Evolutionary conservation across 2,113 vertebrate species (phyloP).

Genomic region (cat (Felis catus)): F.catus_Fca126_mat1.0 CM031414.1:116637001-116637500

Average conservation of each 20-base stretch:
- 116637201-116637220: background rate
- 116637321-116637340: rapidly evolving
- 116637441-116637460: background rate
- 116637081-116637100: too few species aligned
- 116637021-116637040: background rate
- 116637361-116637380: background rate
- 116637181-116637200: background rate
- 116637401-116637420: background rate
- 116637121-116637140: background rate
- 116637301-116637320: background rate
- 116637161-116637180: background rate
- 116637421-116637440: background rate
- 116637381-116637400: background rate
- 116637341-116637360: background rate
- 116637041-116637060: background rate
- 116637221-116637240: background rate
- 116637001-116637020: rapidly evolving
- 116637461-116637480: background rate
- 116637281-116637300: too few species aligned
- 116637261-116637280: too few species aligned
- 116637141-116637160: rapidly evolving
- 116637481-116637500: background rate
- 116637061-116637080: background rate
- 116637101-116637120: background rate
- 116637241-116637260: background rate